Evolutionary conservation across 2,888 invertebrate genomes (phyloP).

Genomic region (Agrenia bidenticulata): DNA sequence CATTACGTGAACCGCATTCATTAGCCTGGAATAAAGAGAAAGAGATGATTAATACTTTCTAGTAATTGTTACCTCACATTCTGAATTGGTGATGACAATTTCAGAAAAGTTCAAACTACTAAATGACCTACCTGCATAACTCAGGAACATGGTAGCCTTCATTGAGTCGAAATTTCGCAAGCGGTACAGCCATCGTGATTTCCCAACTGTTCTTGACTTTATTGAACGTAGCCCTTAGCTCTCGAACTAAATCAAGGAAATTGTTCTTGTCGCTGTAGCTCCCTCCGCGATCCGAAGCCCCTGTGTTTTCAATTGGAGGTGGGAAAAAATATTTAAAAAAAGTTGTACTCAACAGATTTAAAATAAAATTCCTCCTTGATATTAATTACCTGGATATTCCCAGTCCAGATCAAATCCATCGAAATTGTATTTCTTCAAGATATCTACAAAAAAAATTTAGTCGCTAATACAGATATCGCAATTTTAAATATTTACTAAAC

Average conservation of each 20-base stretch:
- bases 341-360: not conserved
- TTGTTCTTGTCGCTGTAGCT: slow-evolving; percentile 79
- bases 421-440: slow-evolving; percentile 29
- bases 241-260: slow-evolving; percentile 79
- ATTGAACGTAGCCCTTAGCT: slow-evolving; percentile 75
- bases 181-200: slow-evolving; percentile 78
- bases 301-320: slow-evolving; percentile 75
- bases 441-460: slow-evolving; percentile 12
- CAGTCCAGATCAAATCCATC: slow-evolving; percentile 48
- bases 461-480: too few species aligned
- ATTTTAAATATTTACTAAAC: too few species aligned
- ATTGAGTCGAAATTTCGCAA: slow-evolving; percentile 81
- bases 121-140: slow-evolving; percentile 71
- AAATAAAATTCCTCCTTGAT: not conserved
- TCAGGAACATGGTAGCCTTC: slow-evolving; percentile 90
- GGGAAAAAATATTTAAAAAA: too few species aligned
- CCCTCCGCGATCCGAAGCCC: slow-evolving; percentile 82
- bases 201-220: slow-evolving; percentile 76
- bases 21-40: slow-evolving; percentile 14
- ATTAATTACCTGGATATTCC: slow-evolving; percentile 23
- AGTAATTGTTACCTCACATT: too few species aligned
- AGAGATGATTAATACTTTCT: too few species aligned
- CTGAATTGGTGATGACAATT: not conserved
- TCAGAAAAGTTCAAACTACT: not conserved
- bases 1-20: slow-evolving; percentile 40